Evolutionary conservation across 2,113 vertebrate genomes (phyloP), one percentile per base, ranked within the genome.

Genomic region (Apistogramma diplotaenia): DNA sequence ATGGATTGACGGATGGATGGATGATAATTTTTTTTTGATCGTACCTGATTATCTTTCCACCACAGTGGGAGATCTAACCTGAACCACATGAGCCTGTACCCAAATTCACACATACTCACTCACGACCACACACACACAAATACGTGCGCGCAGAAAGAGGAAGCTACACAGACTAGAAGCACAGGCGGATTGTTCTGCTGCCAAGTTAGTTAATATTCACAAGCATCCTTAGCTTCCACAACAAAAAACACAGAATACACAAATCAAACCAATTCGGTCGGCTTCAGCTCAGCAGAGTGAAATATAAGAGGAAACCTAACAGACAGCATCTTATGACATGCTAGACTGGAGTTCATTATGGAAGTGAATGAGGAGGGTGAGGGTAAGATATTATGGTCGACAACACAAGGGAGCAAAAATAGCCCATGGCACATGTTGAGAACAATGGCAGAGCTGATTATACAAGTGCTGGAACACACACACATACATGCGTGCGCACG

Each of bases 321-420:
- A 85, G 87, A 86, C 85, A 88, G 87, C 81, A 82, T 89, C 87
- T 85, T 78, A 91, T 90, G 80, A 89, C 87, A 92, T 70, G 80
- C 49, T 79, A 87, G 83, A 87, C 72, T 91, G 78, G 83, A 88
- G 86, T 89, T 89, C 65, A 82, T 65, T 70, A 60, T 77, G 78
- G 84, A 82, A 85, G 84, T 78, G 90, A 85, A 87, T 77, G 78
- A 82, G 82, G 57, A 83, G 79, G 83, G 37, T 31, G 65, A 76
- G 83, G 85, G 76, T 73, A 78, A 80, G 84, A 91, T 90, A 91
- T 89, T 90, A 90, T 72, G 83, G 88, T 74, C 84, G 89, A 92
- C 92, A 93, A 87, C 87, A 90, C 75, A 61, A 70, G 80, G 77
- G 85, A 91, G 82, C 89, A 92, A 83, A 89, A 91, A 88, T 91